A percentile compares a stretch with the other conserved stretches of the same genome.
Evolutionary conservation across 2,797 vertebrate species (phyloP).

Genomic region (Synanceia verrucosa): DNA sequence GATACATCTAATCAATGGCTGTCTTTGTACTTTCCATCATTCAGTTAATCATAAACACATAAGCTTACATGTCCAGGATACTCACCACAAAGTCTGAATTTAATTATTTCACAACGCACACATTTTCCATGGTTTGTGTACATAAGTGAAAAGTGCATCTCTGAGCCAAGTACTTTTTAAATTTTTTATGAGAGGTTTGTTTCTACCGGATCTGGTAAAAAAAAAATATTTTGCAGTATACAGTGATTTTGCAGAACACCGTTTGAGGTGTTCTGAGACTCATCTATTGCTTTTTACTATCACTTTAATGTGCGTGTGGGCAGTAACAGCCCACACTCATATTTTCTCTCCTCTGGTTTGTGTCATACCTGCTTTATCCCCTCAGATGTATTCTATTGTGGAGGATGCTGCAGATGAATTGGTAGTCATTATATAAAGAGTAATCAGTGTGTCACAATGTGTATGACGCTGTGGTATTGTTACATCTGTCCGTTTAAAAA

Average conservation of each 20-base stretch:
- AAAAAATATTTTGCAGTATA: constrained; percentile 18
- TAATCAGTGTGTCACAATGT: constrained; percentile 3
- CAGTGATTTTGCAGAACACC: constrained; percentile 9
- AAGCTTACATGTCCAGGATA: not conserved
- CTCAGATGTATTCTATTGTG: not conserved
- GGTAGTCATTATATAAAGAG: not conserved
- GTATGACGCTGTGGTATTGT: not conserved
- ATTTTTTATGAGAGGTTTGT: constrained; percentile 36
- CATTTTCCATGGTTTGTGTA: not conserved
- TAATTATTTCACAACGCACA: not conserved
- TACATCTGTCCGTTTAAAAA: not conserved
- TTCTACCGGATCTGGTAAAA: constrained; percentile 12
- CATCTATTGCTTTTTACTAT: not conserved
- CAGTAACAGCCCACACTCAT: not conserved
- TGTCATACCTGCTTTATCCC: not conserved
- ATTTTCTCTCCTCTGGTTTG: not conserved
- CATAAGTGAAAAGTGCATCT: constrained; percentile 16
- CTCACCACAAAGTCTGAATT: not conserved
- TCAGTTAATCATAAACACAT: not conserved
- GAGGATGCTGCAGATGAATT: not conserved
- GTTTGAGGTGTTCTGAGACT: constrained; percentile 7
- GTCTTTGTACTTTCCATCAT: not conserved
- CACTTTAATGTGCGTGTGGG: not conserved
- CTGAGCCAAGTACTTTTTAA: constrained; percentile 5
- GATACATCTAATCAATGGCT: not conserved